These are phyloP conservation scores for Myiopsitta monachus DNA, from an alignment of 2,113 vertebrate species.

Conservation along the genomic window DNA sequence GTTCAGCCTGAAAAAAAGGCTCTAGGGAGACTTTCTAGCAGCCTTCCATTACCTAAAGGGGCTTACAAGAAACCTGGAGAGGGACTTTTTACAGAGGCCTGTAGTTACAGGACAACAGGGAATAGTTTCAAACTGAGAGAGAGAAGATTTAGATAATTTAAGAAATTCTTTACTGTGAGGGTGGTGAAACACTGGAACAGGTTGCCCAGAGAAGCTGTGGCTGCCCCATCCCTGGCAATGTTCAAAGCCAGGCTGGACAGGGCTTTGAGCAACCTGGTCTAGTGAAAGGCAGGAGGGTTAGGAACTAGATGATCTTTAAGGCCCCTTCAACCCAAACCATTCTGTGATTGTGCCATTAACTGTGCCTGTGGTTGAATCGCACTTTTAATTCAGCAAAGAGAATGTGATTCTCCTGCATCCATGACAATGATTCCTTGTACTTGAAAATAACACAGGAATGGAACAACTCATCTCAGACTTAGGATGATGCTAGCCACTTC, in stretches of 20 bases:
- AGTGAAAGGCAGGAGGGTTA: neutral
- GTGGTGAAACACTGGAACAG: neutral
- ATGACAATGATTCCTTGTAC: neutral
- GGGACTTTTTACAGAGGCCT: neutral
- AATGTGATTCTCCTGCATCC: neutral
- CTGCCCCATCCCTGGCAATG: neutral
- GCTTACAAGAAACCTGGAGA: neutral
- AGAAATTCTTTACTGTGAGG: neutral
- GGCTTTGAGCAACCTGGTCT: neutral
- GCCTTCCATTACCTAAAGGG: neutral
- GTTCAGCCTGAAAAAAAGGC: neutral
- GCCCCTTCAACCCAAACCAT: neutral
- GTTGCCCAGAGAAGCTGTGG: neutral
- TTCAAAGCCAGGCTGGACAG: neutral
- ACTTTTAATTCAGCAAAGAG: neutral
- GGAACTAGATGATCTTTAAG: neutral
- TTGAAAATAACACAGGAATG: neutral
- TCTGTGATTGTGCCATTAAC: neutral
- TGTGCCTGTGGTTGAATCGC: fast-evolving
- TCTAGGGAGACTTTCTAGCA: neutral
- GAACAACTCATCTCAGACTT: neutral
- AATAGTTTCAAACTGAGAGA: neutral
- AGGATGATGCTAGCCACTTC: neutral
- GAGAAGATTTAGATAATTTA: neutral
- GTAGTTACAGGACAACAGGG: neutral